These are phyloP conservation scores for Heliconius congener DNA, from an alignment of 1,140 invertebrate genomes.

Conservation along the genomic window DNA sequence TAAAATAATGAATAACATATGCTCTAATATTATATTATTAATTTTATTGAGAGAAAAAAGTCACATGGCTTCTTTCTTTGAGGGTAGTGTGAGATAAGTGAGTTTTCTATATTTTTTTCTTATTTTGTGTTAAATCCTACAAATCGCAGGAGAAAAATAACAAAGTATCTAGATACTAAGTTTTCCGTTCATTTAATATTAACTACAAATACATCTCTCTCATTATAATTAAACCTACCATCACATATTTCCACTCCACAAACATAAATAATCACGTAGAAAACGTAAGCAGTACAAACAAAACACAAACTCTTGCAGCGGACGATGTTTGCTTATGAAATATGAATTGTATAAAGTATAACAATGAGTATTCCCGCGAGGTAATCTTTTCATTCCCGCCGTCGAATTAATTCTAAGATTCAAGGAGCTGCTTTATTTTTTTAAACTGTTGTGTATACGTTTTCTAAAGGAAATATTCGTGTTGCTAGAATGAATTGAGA, in stretches of 20 bases:
- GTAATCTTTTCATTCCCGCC: slow-evolving; percentile 30
- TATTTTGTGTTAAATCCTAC: too few relatives aligned
- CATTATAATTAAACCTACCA: neutral
- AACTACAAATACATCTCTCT: neutral
- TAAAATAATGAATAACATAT: too few relatives aligned
- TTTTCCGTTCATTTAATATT: too few relatives aligned
- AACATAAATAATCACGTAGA: slow-evolving; percentile 24
- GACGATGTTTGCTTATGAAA: slow-evolving; percentile 28
- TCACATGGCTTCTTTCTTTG: too few relatives aligned
- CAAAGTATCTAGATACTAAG: too few relatives aligned
- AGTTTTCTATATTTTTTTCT: too few relatives aligned
- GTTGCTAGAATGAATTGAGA: neutral
- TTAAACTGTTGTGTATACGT: slow-evolving; percentile 13
- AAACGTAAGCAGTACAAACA: slow-evolving; percentile 18
- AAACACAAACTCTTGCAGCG: slow-evolving; percentile 9
- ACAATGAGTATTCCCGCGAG: slow-evolving; percentile 23
- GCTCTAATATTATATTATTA: too few relatives aligned
- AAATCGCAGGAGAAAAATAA: too few relatives aligned
- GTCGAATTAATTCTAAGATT: slow-evolving; percentile 21
- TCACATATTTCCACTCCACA: neutral
- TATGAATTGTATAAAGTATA: slow-evolving; percentile 26
- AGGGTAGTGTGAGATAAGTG: too few relatives aligned
- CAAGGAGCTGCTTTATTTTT: slow-evolving; percentile 20
- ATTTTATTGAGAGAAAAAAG: too few relatives aligned
- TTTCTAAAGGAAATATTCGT: neutral